Evolutionary conservation across 2,113 vertebrate genomes (phyloP).

Genomic region (Piprites chloris): DNA sequence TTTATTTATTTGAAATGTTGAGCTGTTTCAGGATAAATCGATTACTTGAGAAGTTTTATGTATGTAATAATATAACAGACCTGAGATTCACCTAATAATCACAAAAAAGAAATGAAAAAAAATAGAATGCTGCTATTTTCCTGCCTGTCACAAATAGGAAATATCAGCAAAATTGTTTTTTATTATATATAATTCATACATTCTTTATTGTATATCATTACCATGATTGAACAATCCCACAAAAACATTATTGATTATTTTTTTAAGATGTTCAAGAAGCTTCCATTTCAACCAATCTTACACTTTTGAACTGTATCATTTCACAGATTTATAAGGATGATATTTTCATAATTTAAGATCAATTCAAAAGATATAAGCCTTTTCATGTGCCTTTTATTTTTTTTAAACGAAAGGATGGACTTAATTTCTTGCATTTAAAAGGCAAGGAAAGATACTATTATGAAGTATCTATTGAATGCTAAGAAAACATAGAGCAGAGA

Average conservation of each 20-base stretch:
- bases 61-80: accelerated
- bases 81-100: not conserved
- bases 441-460: not conserved
- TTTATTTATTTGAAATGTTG: not conserved
- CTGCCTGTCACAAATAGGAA: not conserved
- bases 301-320: not conserved
- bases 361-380: not conserved
- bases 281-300: not conserved
- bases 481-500: not conserved
- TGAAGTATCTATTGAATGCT: not conserved
- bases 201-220: not conserved
- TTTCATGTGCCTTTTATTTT: not conserved
- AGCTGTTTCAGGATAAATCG: not conserved
- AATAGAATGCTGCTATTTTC: accelerated
- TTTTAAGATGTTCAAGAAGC: not conserved
- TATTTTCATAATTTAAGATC: not conserved
- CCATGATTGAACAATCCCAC: not conserved
- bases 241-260: not conserved
- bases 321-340: not conserved
- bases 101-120: not conserved
- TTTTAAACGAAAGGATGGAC: not conserved
- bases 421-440: not conserved
- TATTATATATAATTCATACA: not conserved
- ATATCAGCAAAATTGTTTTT: not conserved
- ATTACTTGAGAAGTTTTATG: not conserved